Conservation (phyloP, 2,888 invertebrate species). For the Drosophila birchii region DNA sequence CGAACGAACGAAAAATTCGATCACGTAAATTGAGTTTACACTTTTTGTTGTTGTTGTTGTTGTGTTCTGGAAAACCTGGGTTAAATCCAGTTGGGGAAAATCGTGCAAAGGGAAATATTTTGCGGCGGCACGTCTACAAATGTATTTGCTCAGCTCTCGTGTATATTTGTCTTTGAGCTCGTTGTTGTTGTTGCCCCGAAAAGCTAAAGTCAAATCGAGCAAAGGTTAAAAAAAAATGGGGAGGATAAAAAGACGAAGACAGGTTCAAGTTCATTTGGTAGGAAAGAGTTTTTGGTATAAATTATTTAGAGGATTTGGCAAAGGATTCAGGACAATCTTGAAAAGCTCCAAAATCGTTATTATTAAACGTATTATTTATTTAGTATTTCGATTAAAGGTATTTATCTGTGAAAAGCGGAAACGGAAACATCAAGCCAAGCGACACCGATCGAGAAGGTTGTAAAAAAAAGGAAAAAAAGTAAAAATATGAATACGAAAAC, state of each 20-base stretch:
- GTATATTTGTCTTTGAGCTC: conserved; percentile 28
- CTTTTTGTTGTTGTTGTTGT: conserved; percentile 33
- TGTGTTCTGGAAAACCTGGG: not conserved
- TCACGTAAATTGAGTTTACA: conserved; percentile 78
- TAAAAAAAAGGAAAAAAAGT: not conserved
- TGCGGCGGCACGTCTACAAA: conserved; percentile 40
- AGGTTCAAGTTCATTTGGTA: conserved; percentile 8
- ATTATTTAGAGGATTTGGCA: not conserved
- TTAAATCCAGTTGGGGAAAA: conserved; percentile 8
- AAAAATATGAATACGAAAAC: no score
- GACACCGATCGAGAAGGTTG: not conserved
- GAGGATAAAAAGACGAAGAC: conserved; percentile 10
- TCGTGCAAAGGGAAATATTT: conserved; percentile 30
- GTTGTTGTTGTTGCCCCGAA: not conserved
- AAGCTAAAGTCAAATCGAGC: conserved; percentile 21
- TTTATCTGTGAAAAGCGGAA: not conserved
- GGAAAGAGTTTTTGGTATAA: not conserved
- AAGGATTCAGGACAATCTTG: not conserved
- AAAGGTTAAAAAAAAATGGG: not conserved
- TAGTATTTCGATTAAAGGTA: not conserved
- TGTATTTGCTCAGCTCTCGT: conserved; percentile 25
- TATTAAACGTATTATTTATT: not conserved
- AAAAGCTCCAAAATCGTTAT: not conserved
- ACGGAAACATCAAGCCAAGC: not conserved
- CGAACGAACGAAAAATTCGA: conserved; percentile 59